Conservation (phyloP, 2,113 vertebrate species). For the Stigmatopora nigra region DNA sequence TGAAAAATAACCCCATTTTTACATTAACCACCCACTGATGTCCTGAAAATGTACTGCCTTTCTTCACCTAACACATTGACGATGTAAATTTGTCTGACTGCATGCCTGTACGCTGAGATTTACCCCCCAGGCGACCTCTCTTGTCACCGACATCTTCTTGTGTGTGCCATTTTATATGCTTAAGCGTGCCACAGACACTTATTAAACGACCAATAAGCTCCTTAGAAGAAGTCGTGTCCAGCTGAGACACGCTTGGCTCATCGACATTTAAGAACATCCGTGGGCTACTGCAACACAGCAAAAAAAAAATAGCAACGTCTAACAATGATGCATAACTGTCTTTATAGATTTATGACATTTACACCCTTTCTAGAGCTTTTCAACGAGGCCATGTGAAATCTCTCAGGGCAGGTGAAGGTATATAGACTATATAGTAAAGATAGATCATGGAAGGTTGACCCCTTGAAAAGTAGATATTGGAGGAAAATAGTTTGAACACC, state of each 20-base stretch:
- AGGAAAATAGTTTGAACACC: no score
- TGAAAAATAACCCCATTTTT: no score
- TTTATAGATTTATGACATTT: not conserved
- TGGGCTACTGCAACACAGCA: not conserved
- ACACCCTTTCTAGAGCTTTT: not conserved
- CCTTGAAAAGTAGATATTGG: no score
- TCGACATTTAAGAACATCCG: not conserved
- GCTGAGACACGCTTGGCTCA: slow-evolving; percentile 3
- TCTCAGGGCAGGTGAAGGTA: not conserved
- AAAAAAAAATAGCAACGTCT: no score
- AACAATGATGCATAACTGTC: no score
- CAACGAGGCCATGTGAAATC: not conserved
- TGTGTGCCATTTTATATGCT: not conserved
- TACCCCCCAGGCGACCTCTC: slow-evolving; percentile 8
- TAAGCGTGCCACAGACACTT: slow-evolving; percentile 36
- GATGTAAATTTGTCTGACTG: not conserved
- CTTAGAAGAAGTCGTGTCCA: slow-evolving; percentile 26
- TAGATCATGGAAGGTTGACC: no score
- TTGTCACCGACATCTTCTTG: slow-evolving; percentile 10
- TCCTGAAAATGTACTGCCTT: not conserved
- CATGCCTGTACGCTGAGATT: slow-evolving; percentile 10
- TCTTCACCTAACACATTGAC: no score
- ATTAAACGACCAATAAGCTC: slow-evolving; percentile 49
- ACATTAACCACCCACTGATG: not conserved
- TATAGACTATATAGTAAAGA: not conserved